Conservation (phyloP, 2,888 invertebrate genomes). For the Beris morrisii region DNA sequence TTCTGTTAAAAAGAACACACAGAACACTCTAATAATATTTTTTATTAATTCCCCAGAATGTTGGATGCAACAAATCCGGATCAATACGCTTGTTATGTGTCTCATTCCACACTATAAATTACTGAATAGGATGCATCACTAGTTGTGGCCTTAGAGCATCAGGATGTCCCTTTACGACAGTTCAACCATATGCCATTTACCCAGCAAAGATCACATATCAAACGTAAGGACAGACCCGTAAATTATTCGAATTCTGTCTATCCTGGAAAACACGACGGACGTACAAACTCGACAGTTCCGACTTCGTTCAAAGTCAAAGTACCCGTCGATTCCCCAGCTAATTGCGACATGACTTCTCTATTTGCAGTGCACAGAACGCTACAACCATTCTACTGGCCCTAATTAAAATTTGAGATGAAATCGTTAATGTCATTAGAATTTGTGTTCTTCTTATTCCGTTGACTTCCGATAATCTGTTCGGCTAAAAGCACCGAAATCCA, state of each 20-base stretch:
- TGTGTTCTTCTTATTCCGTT: conserved; percentile 1
- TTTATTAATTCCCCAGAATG: no score
- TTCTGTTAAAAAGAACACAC: no score
- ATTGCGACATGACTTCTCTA: conserved; percentile 19
- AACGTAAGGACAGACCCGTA: conserved; percentile 20
- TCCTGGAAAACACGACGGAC: background rate
- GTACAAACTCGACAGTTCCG: conserved; percentile 5
- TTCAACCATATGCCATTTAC: no score
- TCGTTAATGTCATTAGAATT: conserved; percentile 4
- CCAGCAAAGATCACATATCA: conserved; percentile 26
- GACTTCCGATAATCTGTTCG: background rate
- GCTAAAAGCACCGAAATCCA: background rate
- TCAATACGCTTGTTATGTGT: no score
- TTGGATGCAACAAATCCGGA: no score
- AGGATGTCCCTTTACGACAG: conserved; percentile 19
- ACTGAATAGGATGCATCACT: background rate
- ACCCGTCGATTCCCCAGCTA: conserved; percentile 10
- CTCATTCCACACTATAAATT: conserved; percentile 1
- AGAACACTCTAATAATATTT: no score
- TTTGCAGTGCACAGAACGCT: background rate
- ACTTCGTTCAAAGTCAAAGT: conserved; percentile 7
- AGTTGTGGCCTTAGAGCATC: no score
- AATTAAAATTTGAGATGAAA: conserved; percentile 27
- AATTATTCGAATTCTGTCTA: conserved; percentile 16
- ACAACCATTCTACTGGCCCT: background rate